A percentile compares a stretch with the other conserved stretches of the same genome.
These are phyloP conservation scores for Anguilla anguilla DNA, from an alignment of 2,797 vertebrate species.

Conservation along the genomic window DNA sequence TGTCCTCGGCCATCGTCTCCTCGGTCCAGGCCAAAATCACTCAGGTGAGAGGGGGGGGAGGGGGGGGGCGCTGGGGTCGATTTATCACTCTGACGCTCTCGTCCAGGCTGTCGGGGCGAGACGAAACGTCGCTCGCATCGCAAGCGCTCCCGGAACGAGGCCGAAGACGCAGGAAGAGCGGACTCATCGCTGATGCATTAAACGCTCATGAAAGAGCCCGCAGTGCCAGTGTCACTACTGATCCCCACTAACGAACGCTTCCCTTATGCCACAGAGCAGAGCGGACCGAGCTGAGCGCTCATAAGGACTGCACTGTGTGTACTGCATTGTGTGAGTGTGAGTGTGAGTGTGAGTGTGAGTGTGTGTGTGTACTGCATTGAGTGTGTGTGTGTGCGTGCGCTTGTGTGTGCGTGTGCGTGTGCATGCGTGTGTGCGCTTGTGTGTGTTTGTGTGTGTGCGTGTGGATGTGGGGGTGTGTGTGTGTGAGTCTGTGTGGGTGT, in stretches of 20 bases:
- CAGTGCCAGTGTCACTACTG: background rate
- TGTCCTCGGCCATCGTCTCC: conserved; percentile 91
- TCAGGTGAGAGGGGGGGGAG: conserved; percentile 81
- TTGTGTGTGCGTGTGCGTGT: background rate
- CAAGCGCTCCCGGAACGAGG: background rate
- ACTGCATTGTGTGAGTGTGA: background rate
- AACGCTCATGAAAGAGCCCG: too few species aligned
- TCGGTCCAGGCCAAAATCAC: conserved; percentile 98
- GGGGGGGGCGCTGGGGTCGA: background rate
- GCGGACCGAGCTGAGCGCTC: too few species aligned
- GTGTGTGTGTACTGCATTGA: background rate
- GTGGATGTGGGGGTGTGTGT: background rate
- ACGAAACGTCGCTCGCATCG: background rate
- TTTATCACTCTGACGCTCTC: background rate
- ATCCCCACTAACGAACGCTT: background rate
- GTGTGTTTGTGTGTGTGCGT: background rate
- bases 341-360: background rate
- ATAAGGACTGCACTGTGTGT: background rate
- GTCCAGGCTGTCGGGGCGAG: background rate
- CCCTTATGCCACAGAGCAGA: background rate
- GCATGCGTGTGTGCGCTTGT: background rate
- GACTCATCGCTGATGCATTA: background rate
- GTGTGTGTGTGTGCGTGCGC: background rate
- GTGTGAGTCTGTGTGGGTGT: background rate
- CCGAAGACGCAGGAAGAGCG: background rate